Conservation (phyloP, 2,888 invertebrate genomes). For the Stenolophus ochropezus region DNA sequence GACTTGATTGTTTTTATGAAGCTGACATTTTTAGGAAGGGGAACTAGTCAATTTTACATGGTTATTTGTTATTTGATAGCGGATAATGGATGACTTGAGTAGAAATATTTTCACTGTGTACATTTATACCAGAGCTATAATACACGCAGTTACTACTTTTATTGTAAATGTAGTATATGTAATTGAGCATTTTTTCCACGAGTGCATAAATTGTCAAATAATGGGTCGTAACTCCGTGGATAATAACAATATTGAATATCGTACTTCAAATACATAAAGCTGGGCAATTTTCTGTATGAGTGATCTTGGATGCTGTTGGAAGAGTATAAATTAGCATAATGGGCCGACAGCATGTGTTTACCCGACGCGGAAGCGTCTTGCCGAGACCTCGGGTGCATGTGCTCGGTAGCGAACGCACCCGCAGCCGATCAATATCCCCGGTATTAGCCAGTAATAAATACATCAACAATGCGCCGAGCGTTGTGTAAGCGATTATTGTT, state of each 20-base stretch:
- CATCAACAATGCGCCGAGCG: conserved; percentile 47
- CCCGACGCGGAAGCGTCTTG: not conserved
- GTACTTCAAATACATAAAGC: conserved; percentile 5
- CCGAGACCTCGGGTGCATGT: conserved; percentile 1
- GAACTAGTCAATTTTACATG: too few relatives aligned
- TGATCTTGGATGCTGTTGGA: not conserved
- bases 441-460: conserved; percentile 55
- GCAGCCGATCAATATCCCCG: conserved; percentile 46
- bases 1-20: too few relatives aligned
- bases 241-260: conserved; percentile 34
- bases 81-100: too few relatives aligned
- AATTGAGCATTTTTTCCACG: not conserved
- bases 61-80: too few relatives aligned
- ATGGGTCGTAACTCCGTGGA: not conserved
- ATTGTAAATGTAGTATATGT: too few relatives aligned
- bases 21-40: too few relatives aligned
- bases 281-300: conserved; percentile 1
- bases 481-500: conserved; percentile 55
- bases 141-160: too few relatives aligned
- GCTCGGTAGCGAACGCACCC: conserved; percentile 23
- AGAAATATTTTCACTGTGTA: too few relatives aligned
- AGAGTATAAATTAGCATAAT: conserved; percentile 21
- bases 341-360: conserved; percentile 22
- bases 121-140: too few relatives aligned
- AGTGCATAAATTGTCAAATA: not conserved